These are phyloP conservation scores for Hypanus sabinus DNA, from an alignment of 2,113 vertebrate genomes.

Conservation along the genomic window DNA sequence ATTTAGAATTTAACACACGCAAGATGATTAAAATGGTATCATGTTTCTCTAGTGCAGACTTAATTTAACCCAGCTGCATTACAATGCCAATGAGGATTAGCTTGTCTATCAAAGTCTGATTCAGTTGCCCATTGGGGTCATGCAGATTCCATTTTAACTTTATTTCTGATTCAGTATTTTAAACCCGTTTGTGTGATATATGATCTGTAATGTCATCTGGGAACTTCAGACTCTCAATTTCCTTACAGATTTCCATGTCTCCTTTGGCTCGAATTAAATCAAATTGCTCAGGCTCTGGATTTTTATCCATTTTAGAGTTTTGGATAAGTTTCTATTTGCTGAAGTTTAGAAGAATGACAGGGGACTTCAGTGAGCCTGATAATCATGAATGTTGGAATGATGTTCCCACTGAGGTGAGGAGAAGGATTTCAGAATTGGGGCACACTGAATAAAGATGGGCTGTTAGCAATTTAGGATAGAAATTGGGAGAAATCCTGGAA, in stretches of 20 bases:
- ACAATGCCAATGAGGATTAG: neutral
- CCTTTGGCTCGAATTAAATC: neutral
- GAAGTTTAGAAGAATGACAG: too few species aligned
- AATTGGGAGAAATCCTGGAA: too few species aligned
- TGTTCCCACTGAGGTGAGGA: too few species aligned
- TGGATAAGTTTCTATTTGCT: too few species aligned
- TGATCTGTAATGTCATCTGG: neutral
- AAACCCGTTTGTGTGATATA: neutral
- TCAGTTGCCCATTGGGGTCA: neutral
- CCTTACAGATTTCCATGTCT: neutral
- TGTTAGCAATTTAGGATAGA: too few species aligned
- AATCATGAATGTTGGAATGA: too few species aligned
- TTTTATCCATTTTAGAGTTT: too few species aligned
- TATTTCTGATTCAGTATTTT: neutral
- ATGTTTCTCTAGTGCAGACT: neutral
- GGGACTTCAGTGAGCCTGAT: too few species aligned
- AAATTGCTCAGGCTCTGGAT: neutral
- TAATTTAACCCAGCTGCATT: constrained; percentile 22
- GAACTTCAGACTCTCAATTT: neutral
- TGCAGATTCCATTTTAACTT: neutral
- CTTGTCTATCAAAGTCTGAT: neutral
- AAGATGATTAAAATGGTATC: neutral
- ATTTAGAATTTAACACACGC: neutral
- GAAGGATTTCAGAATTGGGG: too few species aligned
- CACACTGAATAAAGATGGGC: too few species aligned